phyloP scores from a whole-genome alignment of 2,888 invertebrate genomes.

The Acrobasis consociella region DNA sequence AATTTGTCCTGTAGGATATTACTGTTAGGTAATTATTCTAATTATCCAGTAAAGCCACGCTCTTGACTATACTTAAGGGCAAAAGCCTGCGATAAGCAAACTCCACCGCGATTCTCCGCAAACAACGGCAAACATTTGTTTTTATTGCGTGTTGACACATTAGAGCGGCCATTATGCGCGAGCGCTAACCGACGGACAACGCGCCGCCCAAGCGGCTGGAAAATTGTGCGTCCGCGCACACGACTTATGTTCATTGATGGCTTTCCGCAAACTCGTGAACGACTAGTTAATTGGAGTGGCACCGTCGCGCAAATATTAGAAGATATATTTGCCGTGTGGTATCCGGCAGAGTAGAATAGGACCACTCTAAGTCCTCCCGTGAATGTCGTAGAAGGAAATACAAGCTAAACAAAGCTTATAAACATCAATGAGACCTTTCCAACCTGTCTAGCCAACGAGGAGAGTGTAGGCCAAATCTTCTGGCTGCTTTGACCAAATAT shows the following conservation, averaged over 20 bases:
- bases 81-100: not conserved
- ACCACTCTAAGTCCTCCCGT: no score
- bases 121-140: conserved; percentile 4
- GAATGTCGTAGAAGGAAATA: no score
- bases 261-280: not conserved
- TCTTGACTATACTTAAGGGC: not conserved
- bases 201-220: not conserved
- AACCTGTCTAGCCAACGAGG: no score
- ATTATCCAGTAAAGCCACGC: no score
- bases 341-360: no score
- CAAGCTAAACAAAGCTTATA: no score
- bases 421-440: no score
- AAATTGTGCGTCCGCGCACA: conserved; percentile 4
- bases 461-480: no score
- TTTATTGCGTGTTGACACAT: conserved; percentile 13
- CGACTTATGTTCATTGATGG: conserved; percentile 3
- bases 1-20: no score
- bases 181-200: conserved; percentile 7
- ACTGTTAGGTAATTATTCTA: no score
- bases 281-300: not conserved
- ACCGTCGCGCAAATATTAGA: not conserved
- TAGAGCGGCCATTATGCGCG: conserved; percentile 4
- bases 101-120: not conserved
- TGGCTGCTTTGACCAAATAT: no score
- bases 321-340: no score